These are phyloP conservation scores for Psittacula cyanocephala DNA, from an alignment of 2,113 vertebrate species.

Conservation along the genomic window DNA sequence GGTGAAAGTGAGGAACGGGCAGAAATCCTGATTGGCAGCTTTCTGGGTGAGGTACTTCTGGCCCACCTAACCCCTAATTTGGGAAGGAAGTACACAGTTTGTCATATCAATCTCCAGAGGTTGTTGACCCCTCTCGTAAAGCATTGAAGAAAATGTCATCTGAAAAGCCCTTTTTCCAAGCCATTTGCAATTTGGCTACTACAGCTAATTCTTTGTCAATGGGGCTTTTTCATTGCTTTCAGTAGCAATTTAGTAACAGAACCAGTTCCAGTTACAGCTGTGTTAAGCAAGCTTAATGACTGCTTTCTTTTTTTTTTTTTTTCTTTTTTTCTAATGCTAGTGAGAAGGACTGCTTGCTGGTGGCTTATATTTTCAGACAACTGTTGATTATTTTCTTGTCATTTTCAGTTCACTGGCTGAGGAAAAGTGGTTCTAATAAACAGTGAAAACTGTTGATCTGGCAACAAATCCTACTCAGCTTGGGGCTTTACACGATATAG, in stretches of 20 bases:
- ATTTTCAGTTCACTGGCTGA: conserved; percentile 3
- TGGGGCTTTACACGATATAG: neutral
- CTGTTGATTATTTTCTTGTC: conserved; percentile 45
- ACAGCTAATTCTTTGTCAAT: neutral
- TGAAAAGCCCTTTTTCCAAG: conserved; percentile 2
- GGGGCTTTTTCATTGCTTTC: conserved; percentile 3
- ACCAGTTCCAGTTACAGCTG: conserved; percentile 47
- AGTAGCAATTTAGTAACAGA: conserved; percentile 1
- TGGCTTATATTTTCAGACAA: conserved; percentile 5
- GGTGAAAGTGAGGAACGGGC: neutral
- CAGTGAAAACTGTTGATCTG: neutral
- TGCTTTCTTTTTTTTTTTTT: neutral
- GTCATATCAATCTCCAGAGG: neutral
- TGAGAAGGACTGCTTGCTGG: neutral
- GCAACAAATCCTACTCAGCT: neutral
- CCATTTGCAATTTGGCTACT: conserved; percentile 35
- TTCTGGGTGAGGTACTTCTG: neutral
- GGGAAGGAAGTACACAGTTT: neutral
- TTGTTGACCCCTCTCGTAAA: neutral
- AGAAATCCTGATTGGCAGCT: neutral
- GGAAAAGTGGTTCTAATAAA: conserved; percentile 25
- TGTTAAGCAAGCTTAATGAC: conserved; percentile 24
- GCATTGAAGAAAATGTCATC: neutral
- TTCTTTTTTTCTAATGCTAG: neutral
- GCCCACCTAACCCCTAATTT: neutral